phyloP scores from a whole-genome alignment of 2,797 vertebrate genomes.

The Lates japonicus region DNA sequence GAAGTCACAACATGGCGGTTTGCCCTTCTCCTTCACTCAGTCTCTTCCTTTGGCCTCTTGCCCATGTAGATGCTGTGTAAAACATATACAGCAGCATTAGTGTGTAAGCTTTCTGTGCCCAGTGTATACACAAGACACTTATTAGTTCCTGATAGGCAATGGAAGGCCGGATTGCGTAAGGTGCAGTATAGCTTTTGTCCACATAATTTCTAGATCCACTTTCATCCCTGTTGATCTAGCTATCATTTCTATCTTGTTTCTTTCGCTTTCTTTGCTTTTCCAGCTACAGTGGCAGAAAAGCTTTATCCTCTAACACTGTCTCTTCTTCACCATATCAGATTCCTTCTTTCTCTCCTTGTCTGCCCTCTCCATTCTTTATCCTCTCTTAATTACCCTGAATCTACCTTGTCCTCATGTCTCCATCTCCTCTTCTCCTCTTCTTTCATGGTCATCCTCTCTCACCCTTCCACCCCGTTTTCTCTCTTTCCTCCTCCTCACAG shows the following conservation, averaged over 20 bases:
- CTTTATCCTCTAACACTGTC: not conserved
- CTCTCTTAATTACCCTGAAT: constrained; percentile 8
- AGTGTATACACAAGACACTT: not conserved
- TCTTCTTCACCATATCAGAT: not conserved
- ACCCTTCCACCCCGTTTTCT: not conserved
- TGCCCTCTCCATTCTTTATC: not conserved
- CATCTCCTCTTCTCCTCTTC: constrained; percentile 6
- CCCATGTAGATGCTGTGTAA: not conserved
- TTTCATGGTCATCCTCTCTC: constrained; percentile 9
- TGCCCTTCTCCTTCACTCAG: not conserved
- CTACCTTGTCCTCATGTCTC: not conserved
- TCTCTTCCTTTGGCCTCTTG: not conserved
- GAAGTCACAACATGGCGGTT: not conserved
- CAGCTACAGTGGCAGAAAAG: not conserved
- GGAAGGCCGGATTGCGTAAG: not conserved
- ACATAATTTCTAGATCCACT: not conserved
- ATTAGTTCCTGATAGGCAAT: not conserved
- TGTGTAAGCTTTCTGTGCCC: not conserved
- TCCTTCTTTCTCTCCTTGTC: not conserved
- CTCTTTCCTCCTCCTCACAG: constrained; percentile 32
- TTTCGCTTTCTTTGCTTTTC: not conserved
- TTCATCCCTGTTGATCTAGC: not conserved
- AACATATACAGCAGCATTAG: not conserved
- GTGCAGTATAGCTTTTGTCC: too few relatives aligned
- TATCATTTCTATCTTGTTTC: not conserved